phyloP scores from a whole-genome alignment of 2,888 invertebrate genomes.

The Epistrophe grossulariae region DNA sequence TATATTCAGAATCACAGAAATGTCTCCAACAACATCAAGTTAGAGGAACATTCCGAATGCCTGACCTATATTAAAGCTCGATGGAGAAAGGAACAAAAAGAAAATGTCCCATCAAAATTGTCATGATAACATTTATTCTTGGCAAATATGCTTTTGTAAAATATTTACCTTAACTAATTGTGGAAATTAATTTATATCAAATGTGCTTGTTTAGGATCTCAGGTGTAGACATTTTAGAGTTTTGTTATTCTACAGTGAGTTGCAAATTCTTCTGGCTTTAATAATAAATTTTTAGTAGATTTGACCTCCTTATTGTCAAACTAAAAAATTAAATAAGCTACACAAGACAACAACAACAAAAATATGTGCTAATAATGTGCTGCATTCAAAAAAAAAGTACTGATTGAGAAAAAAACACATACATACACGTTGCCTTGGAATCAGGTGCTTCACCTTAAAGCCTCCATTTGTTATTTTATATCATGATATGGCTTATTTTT shows the following conservation, averaged over 20 bases:
- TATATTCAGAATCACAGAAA: conserved; percentile 34
- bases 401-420: not conserved
- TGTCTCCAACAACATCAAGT: not conserved
- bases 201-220: conserved; percentile 62
- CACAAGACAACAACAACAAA: not conserved
- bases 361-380: not conserved
- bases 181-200: conserved; percentile 74
- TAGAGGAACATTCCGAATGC: conserved; percentile 1
- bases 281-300: too few species aligned
- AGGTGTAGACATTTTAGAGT: not conserved
- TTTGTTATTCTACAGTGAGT: not conserved
- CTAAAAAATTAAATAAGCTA: not conserved
- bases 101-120: conserved; percentile 56
- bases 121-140: conserved; percentile 64
- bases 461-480: conserved; percentile 34
- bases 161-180: conserved; percentile 73
- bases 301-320: not conserved
- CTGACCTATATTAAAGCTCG: not conserved
- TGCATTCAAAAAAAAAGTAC: not conserved
- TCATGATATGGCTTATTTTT: not conserved
- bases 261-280: not conserved
- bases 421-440: conserved; percentile 10
- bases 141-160: conserved; percentile 70
- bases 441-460: conserved; percentile 59
- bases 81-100: conserved; percentile 40